Conservation (phyloP, 64 coral and sea anemone species). For the Stichodactyla mertensii region DNA sequence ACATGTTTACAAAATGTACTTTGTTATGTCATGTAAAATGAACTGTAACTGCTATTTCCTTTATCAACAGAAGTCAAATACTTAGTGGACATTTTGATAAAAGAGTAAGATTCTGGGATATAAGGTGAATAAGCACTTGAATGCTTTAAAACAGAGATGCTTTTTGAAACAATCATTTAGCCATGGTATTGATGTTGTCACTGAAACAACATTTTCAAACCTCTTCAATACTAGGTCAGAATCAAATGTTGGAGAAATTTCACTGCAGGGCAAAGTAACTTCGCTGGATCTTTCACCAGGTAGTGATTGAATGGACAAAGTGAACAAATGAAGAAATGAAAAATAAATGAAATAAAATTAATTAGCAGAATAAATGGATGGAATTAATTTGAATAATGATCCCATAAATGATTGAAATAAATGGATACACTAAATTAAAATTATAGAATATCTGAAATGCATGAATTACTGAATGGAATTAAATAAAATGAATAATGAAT, state of each 20-base stretch:
- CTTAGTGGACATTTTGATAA: conserved; percentile 97
- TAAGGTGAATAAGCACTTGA: conserved; percentile 20
- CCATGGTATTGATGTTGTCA: background rate
- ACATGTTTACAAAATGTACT: no score
- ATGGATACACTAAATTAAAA: background rate
- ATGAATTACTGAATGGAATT: background rate
- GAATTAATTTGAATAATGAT: no score
- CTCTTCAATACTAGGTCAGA: conserved; percentile 56
- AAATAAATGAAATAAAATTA: background rate
- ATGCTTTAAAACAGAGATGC: no score
- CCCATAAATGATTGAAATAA: no score
- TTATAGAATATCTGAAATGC: no score
- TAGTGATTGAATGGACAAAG: background rate
- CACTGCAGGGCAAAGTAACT: conserved; percentile 93
- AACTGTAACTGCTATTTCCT: background rate
- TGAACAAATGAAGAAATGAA: background rate
- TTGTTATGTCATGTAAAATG: background rate
- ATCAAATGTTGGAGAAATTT: conserved; percentile 78
- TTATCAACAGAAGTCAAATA: conserved; percentile 59
- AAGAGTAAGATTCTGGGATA: conserved; percentile 93
- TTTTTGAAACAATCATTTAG: background rate
- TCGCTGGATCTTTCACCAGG: conserved; percentile 86
- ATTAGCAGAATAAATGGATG: no score
- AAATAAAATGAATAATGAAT: background rate
- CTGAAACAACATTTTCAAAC: background rate